Base-by-base conservation (phyloP, 1,140 invertebrate species). In the Atta cephalotes region DNA sequence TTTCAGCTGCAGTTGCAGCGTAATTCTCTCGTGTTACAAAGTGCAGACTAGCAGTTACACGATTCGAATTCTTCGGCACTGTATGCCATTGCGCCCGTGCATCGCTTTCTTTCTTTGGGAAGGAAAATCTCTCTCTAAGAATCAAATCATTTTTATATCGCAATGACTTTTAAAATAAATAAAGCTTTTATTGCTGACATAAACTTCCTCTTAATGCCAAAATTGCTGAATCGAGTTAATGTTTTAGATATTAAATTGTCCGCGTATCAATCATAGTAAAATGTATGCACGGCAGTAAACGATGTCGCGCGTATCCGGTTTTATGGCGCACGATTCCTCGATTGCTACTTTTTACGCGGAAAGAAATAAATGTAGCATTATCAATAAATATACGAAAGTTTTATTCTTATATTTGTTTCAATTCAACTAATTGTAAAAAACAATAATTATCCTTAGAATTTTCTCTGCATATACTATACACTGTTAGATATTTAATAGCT, bases 141-240 rank as follows among this genome's bases (percentile, higher is more conserved):
- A 84, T 85, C 82, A 79, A 85, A 85, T 79, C 82, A 68, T 74
- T 85, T 85, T 85, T 79, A 79, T 79, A 58, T 79, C 35, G 62
- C 63, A 49, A 49, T 68, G 74, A 85, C 66, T 78, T 79, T 60
- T 45, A 56, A 68, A 39, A n/a, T 60, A 53, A 66, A 31, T 68
- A 79, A 79, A 79, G 53, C 72, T 85, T 85, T 68, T 85, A 79
- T 12, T 45, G 25, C 21, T 49, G 49, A 9, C 16, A 79, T 85
- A 79, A 77, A 77, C 60, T 56, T 70, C 51, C 18, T 39, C 21
- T 56, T 21, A 16, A 51, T 21, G 35, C 62, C 10, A 80, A 63
- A 49, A 85, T 65, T 66, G 62, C 35, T 45, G 74, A 31, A 68
- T 79, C 74, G n/a, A 79, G 62, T 39, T 85, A 53, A 65, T 25